Percentiles rank a stretch among this genome's conserved stretches.
Evolutionary conservation across 2,113 vertebrate genomes (phyloP).

Genomic region (Ceratotherium simum): DNA sequence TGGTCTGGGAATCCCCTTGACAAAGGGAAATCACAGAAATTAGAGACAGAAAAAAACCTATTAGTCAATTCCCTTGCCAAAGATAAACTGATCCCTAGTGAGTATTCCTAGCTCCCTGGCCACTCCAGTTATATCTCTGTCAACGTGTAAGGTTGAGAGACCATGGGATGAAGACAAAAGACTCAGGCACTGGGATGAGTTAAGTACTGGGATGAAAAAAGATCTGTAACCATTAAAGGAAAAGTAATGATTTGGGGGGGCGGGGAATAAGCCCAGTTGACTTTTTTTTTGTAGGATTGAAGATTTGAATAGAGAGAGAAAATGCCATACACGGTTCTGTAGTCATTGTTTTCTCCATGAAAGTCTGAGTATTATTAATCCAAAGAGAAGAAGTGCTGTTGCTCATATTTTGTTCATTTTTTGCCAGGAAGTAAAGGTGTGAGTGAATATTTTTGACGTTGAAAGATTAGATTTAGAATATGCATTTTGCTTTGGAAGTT

Average conservation of each 20-base stretch:
- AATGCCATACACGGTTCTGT: not conserved
- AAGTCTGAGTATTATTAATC: not conserved
- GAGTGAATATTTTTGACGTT: constrained; percentile 19
- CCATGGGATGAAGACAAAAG: not conserved
- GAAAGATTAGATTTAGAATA: not conserved
- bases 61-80: constrained; percentile 66
- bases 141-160: not conserved
- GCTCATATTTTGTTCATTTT: not conserved
- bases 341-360: not conserved
- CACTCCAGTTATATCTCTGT: constrained; percentile 16
- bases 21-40: constrained; percentile 67
- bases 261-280: not conserved
- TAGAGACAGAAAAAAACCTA: constrained; percentile 69
- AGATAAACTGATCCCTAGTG: constrained; percentile 67
- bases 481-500: constrained; percentile 5
- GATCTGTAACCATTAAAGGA: not conserved
- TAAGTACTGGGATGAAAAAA: not conserved
- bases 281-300: not conserved
- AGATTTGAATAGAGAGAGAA: not conserved
- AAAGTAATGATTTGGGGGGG: not conserved
- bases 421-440: not conserved
- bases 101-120: not conserved
- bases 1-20: constrained; percentile 53
- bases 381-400: not conserved
- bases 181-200: not conserved